A percentile compares a stretch with the other conserved stretches of the same genome.
Evolutionary conservation across 2,113 vertebrate genomes (phyloP).

Genomic region (Lathamus discolor): DNA sequence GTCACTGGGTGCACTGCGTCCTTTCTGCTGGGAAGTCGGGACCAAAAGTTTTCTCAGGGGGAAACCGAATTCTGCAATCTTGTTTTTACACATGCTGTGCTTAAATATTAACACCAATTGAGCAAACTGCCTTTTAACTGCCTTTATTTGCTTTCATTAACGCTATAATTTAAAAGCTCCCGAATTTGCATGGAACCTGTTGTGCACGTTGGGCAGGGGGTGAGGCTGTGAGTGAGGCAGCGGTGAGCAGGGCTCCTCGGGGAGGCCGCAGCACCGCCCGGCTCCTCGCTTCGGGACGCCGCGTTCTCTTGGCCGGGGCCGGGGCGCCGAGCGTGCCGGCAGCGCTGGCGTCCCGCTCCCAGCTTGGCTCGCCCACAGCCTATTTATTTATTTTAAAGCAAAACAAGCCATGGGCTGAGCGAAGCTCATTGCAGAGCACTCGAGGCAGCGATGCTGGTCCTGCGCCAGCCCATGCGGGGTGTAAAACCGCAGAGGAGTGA

Average conservation of each 20-base stretch:
- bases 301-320: constrained; percentile 61
- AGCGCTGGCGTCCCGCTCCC: neutral
- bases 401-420: constrained; percentile 55
- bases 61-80: constrained; percentile 65
- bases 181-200: constrained; percentile 82
- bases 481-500: neutral
- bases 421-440: constrained; percentile 27
- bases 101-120: constrained; percentile 87
- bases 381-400: constrained; percentile 59
- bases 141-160: constrained; percentile 88
- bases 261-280: constrained; percentile 21
- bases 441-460: constrained; percentile 22
- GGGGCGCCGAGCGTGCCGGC: neutral
- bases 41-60: constrained; percentile 26
- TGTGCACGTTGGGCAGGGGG: constrained; percentile 58
- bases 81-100: constrained; percentile 81
- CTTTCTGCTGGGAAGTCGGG: neutral
- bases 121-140: constrained; percentile 88
- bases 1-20: neutral
- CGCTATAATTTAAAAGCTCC: constrained; percentile 84
- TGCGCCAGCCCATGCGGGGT: neutral
- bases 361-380: constrained; percentile 50
- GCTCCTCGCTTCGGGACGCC: neutral
- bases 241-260: constrained; percentile 39
- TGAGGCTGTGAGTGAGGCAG: constrained; percentile 57